Evolutionary conservation across 2,888 invertebrate species (phyloP).

Genomic region (Drosophila parthenogenetica): DNA sequence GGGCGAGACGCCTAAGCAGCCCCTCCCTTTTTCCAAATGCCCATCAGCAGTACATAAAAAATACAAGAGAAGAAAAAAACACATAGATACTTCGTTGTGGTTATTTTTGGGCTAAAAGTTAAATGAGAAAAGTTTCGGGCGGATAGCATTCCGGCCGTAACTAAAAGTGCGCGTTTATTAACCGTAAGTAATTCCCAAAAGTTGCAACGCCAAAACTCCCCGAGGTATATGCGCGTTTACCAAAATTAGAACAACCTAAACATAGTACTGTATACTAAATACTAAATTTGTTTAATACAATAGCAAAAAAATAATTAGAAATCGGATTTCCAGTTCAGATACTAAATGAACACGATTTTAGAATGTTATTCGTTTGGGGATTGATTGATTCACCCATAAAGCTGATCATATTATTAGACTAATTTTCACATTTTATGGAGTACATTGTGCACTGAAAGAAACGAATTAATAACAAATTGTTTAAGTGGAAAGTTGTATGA

Average conservation of each 20-base stretch:
- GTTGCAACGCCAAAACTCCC: background rate
- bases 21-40: slow-evolving; percentile 26
- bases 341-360: background rate
- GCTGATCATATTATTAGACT: slow-evolving; percentile 16
- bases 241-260: background rate
- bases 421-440: slow-evolving; percentile 17
- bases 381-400: slow-evolving; percentile 24
- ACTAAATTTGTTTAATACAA: background rate
- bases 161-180: slow-evolving; percentile 69
- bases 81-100: slow-evolving; percentile 33
- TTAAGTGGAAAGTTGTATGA: too few species aligned
- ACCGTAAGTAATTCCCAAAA: slow-evolving; percentile 56
- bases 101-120: slow-evolving; percentile 64
- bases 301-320: background rate
- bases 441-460: slow-evolving; percentile 10
- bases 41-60: slow-evolving; percentile 73
- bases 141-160: slow-evolving; percentile 38
- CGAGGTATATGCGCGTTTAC: background rate
- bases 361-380: background rate
- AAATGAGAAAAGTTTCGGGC: slow-evolving; percentile 76
- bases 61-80: slow-evolving; percentile 10
- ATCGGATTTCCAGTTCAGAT: background rate
- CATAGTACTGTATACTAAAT: background rate
- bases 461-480: background rate
- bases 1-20: background rate